Evolutionary conservation across 2,888 invertebrate genomes (phyloP), one percentile per base, ranked within the genome.

Genomic region (Diachrysia chrysitis): DNA sequence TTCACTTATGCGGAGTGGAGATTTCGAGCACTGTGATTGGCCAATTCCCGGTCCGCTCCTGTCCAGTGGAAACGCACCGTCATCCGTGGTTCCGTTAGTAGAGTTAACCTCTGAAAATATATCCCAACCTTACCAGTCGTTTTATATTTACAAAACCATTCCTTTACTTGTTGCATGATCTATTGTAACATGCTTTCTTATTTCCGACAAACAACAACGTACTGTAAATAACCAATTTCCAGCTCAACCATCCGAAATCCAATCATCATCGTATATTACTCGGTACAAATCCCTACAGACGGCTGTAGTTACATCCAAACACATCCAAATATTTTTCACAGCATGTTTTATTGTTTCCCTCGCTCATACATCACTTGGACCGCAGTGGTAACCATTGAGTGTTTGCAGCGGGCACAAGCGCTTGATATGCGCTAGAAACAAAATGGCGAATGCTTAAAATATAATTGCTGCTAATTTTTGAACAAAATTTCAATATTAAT

Each of bases 291-390:
- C 74, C 74, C 58, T 16, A 0, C 29, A 10, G 63, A 56, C 67
- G 51, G 42, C n/a, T 29, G 21, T 53, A 59, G 35, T 66, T 58
- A 48, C 53, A 73, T 54, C 37, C 42, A 51, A 74, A 74, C 54
- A 48, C 53, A 73, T 54, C 37, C 42, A 51, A 74, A 74, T 74
- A 74, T 67, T 68, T 76, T 48, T 19, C 73, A 35, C 35, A n/a
- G 23, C 48, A 48, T 68, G 68, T 78, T 75, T 78, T 78, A 78
- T 68, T 68, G 68, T 62, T 75, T 78, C 48, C 54, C 72, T 17
- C 12, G 23, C 37, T 60, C 64, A 73, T 75, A 78, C 55, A 73
- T 75, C 74, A 75, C 78, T 1, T 19, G 57, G 21, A 71, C 73
- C 73, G 64, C 74, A 67, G 32, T 63, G 63, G 63, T 60, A 58